Evolutionary conservation across 2,797 vertebrate genomes (phyloP).

Genomic region (Aphelocoma californica): DNA sequence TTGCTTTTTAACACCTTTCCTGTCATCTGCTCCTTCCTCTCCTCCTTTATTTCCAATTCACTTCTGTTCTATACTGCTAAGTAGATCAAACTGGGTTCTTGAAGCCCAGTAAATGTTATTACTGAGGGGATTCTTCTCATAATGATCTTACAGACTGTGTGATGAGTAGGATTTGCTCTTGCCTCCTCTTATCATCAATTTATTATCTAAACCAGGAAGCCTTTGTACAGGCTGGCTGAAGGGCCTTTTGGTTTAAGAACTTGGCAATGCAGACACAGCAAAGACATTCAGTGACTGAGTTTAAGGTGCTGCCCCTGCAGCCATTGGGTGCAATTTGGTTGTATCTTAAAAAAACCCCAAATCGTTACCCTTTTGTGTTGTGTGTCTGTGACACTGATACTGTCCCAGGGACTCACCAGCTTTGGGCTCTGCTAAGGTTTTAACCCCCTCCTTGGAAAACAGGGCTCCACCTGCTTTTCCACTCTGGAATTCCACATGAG

Average conservation of each 20-base stretch:
- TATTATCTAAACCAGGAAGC: background rate
- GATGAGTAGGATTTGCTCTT: background rate
- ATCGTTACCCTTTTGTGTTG: background rate
- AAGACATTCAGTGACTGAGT: background rate
- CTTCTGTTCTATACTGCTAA: background rate
- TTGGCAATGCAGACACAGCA: background rate
- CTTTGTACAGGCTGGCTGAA: background rate
- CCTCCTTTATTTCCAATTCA: background rate
- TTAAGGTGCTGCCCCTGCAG: background rate
- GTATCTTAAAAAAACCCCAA: background rate
- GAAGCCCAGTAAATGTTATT: background rate
- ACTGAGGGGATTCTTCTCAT: background rate
- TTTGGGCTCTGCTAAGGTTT: background rate
- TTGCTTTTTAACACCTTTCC: background rate
- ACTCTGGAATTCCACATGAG: accelerated
- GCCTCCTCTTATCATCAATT: background rate
- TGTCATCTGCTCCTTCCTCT: background rate
- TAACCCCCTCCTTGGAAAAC: background rate
- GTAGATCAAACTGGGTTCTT: background rate
- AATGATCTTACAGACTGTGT: background rate
- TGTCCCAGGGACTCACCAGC: background rate
- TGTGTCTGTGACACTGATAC: background rate
- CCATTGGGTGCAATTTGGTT: background rate
- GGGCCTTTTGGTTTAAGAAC: background rate
- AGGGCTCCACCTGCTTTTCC: background rate